Conservation (phyloP, 2,797 vertebrate species). For the Rallus crepitans region DNA sequence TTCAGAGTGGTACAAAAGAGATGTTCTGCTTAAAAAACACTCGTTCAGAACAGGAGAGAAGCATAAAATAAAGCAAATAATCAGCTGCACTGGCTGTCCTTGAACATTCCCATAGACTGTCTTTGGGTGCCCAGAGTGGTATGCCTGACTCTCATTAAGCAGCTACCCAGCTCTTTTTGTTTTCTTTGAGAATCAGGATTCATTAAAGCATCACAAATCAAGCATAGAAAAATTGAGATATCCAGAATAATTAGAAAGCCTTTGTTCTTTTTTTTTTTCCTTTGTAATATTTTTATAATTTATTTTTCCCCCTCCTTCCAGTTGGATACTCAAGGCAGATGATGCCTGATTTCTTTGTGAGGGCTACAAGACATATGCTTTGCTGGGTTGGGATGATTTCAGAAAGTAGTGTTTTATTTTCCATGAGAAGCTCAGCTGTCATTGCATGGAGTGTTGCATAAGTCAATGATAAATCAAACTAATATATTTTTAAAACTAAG, state of each 20-base stretch:
- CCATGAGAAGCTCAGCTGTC: neutral
- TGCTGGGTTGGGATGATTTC: neutral
- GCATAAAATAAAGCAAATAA: neutral
- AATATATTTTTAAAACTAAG: slow-evolving; percentile 40
- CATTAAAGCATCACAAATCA: neutral
- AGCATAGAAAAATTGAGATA: neutral
- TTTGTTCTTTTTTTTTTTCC: neutral
- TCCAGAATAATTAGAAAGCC: neutral
- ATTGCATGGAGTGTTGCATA: neutral
- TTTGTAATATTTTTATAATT: no score
- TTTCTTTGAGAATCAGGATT: neutral
- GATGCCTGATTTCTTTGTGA: neutral
- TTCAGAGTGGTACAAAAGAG: neutral
- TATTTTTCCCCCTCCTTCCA: neutral
- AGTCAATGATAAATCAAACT: slow-evolving; percentile 51
- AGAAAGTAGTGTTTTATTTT: neutral
- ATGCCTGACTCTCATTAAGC: neutral
- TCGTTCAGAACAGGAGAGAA: neutral
- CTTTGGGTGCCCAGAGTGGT: neutral
- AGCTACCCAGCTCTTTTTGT: neutral
- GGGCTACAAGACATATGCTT: neutral
- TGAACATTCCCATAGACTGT: neutral
- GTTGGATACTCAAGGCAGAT: neutral
- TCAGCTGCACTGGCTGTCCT: neutral
- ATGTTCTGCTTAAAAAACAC: neutral